phyloP scores from a whole-genome alignment of 1,140 invertebrate genomes.

The Cataglyphis hispanica region DNA sequence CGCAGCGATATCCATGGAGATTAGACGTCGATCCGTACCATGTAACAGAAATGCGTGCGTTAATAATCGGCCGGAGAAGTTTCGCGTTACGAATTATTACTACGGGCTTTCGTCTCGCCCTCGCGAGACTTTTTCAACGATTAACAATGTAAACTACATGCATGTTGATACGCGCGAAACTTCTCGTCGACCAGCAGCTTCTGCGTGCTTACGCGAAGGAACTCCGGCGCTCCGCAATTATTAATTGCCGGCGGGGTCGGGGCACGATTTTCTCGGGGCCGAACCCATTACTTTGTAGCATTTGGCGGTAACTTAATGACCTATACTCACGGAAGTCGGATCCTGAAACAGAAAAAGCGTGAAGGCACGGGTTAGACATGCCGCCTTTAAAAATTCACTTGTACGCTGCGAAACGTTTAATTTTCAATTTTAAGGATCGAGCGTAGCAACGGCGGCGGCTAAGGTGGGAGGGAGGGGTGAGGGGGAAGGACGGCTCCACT shows the following conservation, averaged over 20 bases:
- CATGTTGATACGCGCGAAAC: slow-evolving; percentile 39
- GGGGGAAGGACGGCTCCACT: neutral
- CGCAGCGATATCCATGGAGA: neutral
- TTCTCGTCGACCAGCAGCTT: slow-evolving; percentile 20
- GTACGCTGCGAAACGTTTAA: slow-evolving; percentile 69
- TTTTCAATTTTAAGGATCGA: slow-evolving; percentile 76
- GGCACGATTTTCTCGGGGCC: neutral
- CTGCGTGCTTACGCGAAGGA: slow-evolving; percentile 7
- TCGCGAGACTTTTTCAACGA: slow-evolving; percentile 21
- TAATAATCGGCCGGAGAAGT: neutral
- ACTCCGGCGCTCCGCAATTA: slow-evolving; percentile 37
- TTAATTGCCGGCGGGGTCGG: slow-evolving; percentile 41
- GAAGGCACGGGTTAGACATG: slow-evolving; percentile 62
- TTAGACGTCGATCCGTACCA: slow-evolving; percentile 1
- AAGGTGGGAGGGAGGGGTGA: neutral
- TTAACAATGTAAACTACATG: slow-evolving; percentile 51
- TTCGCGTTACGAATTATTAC: slow-evolving; percentile 10
- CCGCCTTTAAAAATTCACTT: slow-evolving; percentile 54
- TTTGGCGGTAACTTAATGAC: slow-evolving; percentile 68
- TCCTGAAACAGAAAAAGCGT: slow-evolving; percentile 85
- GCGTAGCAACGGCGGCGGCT: slow-evolving; percentile 24
- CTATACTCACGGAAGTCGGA: slow-evolving; percentile 86
- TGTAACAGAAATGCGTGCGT: slow-evolving; percentile 50
- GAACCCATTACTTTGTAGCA: slow-evolving; percentile 55
- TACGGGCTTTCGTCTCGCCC: neutral